phyloP scores from a whole-genome alignment of 2,888 invertebrate genomes.

The Chesias legatella region DNA sequence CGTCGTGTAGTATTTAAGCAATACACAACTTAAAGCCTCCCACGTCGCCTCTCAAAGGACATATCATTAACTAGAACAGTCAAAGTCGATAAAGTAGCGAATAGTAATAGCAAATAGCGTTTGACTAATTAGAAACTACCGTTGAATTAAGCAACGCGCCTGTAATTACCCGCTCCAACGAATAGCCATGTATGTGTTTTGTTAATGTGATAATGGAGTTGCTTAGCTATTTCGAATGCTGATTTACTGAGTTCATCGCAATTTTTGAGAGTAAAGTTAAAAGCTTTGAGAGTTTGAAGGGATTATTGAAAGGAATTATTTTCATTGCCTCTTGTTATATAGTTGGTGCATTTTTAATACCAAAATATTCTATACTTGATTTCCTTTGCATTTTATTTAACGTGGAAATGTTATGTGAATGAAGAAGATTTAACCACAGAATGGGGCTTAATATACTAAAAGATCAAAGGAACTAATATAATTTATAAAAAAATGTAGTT shows the following conservation, averaged over 20 bases:
- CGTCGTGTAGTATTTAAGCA: constrained; percentile 1
- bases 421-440: not conserved
- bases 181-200: constrained; percentile 4
- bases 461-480: no score
- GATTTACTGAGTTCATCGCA: not conserved
- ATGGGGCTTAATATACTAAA: not conserved
- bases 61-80: constrained; percentile 19
- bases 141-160: constrained; percentile 13
- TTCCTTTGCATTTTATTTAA: no score
- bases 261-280: no score
- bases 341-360: no score
- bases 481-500: no score
- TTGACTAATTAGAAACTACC: constrained; percentile 16
- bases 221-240: not conserved
- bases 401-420: not conserved
- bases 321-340: no score
- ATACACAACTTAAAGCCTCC: constrained; percentile 17
- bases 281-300: no score
- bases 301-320: no score
- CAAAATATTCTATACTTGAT: no score
- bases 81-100: constrained; percentile 11
- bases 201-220: constrained; percentile 1
- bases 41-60: constrained; percentile 15
- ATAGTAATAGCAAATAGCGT: constrained; percentile 2
- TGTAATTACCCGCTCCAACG: constrained; percentile 12